phyloP scores from a whole-genome alignment of 2,797 vertebrate genomes.

The Lophura swinhoii region DNA sequence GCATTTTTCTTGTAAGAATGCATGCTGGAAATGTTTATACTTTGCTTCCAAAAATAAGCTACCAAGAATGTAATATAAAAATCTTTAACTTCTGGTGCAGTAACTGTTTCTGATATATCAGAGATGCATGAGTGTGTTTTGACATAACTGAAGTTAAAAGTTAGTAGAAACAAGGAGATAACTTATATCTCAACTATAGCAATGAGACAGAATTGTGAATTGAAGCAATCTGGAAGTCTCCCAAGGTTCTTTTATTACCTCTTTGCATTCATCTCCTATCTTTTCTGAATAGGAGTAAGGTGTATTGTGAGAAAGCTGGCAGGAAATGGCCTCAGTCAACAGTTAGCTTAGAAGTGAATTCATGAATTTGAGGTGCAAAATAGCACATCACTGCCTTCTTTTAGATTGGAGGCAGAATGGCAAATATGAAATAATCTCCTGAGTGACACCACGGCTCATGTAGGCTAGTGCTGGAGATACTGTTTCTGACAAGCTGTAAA shows the following conservation, averaged over 20 bases:
- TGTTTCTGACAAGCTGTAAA: not conserved
- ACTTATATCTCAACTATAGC: not conserved
- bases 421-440: not conserved
- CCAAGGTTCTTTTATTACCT: not conserved
- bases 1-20: not conserved
- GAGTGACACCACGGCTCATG: rapidly evolving
- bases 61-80: not conserved
- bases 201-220: not conserved
- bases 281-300: not conserved
- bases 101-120: not conserved
- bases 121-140: not conserved
- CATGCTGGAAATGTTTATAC: constrained; percentile 14
- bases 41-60: not conserved
- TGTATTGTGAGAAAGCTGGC: not conserved
- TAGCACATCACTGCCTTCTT: not conserved
- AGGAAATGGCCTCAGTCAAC: not conserved
- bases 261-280: not conserved
- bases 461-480: not conserved
- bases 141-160: not conserved
- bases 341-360: not conserved
- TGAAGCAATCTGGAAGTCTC: not conserved
- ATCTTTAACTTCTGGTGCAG: not conserved
- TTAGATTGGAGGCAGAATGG: not conserved
- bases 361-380: not conserved
- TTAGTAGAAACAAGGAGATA: not conserved